Evolutionary conservation across 1,140 invertebrate species (phyloP), one percentile per base, ranked within the genome.

Genomic region (Papilio xuthus): DNA sequence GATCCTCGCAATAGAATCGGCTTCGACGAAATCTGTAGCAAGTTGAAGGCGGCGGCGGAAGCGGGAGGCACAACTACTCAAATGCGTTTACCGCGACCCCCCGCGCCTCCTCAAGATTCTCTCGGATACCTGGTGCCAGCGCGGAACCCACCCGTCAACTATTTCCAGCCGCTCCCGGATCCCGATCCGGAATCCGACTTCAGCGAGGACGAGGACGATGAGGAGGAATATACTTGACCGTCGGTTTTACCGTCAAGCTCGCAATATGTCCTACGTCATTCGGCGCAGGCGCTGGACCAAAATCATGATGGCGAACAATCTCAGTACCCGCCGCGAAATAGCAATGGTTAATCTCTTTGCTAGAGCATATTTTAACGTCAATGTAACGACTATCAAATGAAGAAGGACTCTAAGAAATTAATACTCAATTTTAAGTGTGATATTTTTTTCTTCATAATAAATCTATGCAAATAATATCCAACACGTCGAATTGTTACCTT

Each of bases 1-100:
- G 97, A 98, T 81, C 96, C 97, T 0, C 95, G 95, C 60, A 96
- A 98, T 84, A 95, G 98, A 32, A 95, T 97, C 23, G 95, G 93
- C 1, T 98, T 98, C 86, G 85, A 95, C 4, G 96, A 96, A 73
- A 97, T 98, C 78, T 95, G 96, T 87, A 95, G 96, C 13, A 96
- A 95, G 81, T 91, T 98, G 13, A 94, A 95, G 71, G 94, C 94
- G 37, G 94, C 92, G 37, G 87, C 88, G 47, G 80, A 85, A 26
- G 80, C 84, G 12, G 86, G 81, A n/a, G 86, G 85, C 6, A 72
- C 81, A 28, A 83, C 56, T 10, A 72, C 79, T 23, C 88, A 88
- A 81, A 84, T 88, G 74, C 84, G 90, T n/a, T 81, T 93, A 18
- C 92, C 93, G 10, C 84, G 90, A 56, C 93, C 92, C 10, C 94